Percentiles rank a stretch among this genome's conserved stretches.
phyloP scores from a whole-genome alignment of 64 coral and sea anemone genomes.

The Pocillopora damicornis region DNA sequence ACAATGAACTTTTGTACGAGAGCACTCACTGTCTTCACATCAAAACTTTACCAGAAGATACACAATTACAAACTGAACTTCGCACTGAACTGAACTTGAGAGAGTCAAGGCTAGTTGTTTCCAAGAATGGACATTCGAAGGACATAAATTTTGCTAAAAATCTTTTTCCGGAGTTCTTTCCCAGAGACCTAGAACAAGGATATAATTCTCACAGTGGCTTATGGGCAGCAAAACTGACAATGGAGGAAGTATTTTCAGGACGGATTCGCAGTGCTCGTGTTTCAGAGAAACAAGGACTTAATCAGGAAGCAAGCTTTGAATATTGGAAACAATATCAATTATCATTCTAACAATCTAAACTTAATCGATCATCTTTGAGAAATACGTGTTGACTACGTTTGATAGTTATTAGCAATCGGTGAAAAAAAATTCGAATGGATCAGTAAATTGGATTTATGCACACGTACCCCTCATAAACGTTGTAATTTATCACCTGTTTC shows the following conservation, averaged over 20 bases:
- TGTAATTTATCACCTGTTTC: no score
- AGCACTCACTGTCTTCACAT: neutral
- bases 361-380: neutral
- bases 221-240: neutral
- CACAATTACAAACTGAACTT: neutral
- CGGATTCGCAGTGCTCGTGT: neutral
- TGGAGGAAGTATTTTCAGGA: constrained; percentile 1
- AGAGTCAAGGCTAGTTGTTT: neutral
- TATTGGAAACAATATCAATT: neutral
- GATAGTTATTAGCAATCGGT: no score
- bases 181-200: neutral
- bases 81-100: neutral
- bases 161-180: constrained; percentile 38
- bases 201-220: neutral
- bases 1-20: neutral
- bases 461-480: no score
- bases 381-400: neutral
- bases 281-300: neutral
- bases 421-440: no score
- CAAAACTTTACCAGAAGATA: neutral
- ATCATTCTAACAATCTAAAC: neutral
- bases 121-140: neutral
- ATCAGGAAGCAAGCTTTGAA: neutral
- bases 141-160: neutral
- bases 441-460: no score